phyloP scores from a whole-genome alignment of 1,140 invertebrate genomes.

The Thaumatotibia leucotreta region DNA sequence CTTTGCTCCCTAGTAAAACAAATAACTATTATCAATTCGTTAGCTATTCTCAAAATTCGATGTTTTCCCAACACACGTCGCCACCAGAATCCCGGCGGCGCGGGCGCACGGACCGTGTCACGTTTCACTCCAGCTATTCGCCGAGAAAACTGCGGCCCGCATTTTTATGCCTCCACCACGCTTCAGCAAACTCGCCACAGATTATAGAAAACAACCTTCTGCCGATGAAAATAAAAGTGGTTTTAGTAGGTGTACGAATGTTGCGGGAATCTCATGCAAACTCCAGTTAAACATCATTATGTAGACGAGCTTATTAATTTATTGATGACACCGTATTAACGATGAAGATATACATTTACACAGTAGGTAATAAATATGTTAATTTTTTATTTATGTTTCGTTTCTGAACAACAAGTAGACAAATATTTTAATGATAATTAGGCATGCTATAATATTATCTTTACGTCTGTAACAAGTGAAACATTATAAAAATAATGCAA shows the following conservation, averaged over 20 bases:
- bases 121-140: slow-evolving; percentile 71
- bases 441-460: too few species aligned
- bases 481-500: too few species aligned
- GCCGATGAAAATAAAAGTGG: slow-evolving; percentile 53
- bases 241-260: slow-evolving; percentile 23
- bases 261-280: slow-evolving; percentile 15
- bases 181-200: slow-evolving; percentile 34
- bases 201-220: slow-evolving; percentile 26
- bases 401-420: too few species aligned
- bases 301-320: slow-evolving; percentile 10
- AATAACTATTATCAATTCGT: too few species aligned
- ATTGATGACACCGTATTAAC: not conserved
- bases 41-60: too few species aligned
- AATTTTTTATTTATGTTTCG: too few species aligned
- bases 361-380: too few species aligned
- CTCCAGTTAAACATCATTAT: slow-evolving; percentile 20
- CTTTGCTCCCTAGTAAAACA: too few species aligned
- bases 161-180: slow-evolving; percentile 61
- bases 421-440: too few species aligned
- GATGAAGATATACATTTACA: not conserved
- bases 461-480: too few species aligned
- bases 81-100: slow-evolving; percentile 24
- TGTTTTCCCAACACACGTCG: slow-evolving; percentile 14
- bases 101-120: slow-evolving; percentile 43
- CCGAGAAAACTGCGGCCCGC: slow-evolving; percentile 57